Evolutionary conservation across 2,888 invertebrate species (phyloP), one percentile per base, ranked within the genome.

Genomic region (Xestoiulus laeticollis): DNA sequence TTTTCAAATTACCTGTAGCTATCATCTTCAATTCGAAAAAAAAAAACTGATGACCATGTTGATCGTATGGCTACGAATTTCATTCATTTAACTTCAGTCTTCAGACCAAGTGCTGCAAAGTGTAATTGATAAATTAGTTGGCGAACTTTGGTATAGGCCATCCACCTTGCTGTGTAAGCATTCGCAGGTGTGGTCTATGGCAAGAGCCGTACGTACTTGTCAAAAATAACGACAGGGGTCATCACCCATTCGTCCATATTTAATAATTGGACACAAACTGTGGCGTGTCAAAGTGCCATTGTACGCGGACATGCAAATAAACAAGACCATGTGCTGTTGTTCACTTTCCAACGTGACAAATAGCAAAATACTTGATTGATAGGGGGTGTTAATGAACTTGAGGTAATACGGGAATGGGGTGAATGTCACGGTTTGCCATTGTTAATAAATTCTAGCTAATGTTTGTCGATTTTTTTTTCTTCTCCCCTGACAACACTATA

Each of bases 351-450:
- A 68, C 22, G 68, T 68, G 68, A 26, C 68, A 1, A 3, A 68
- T 26, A 4, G 59, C 59, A 3, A 59, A 59, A 59, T n/a, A n/a
- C n/a, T 43, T 43, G 43, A 59, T 59, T 59, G 19, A 8, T 68
- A 26, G 68, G 68, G n/a, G 68, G 68, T 68, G 68, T 68, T 68
- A 68, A 68, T 68, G 68, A 68, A 68, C 68, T 68, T 68, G 68
- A n/a, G n/a, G 68, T 26, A 68, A 68, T 68, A 26, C 10, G 22
- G 68, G 68, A 68, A 68, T 68, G 68, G 68, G 68, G 68, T 68
- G 68, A 68, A 68, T 68, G 68, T 68, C 68, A 68, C 68, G 68
- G 26, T 68, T 68, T 68, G n/a, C 68, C 1, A 68, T 68, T 68
- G 68, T 68, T 68, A 68, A 3, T 68, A 68, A 19, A 26, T 68